Evolutionary conservation across 2,888 invertebrate genomes (phyloP).

Genomic region (Scaptodrosophila latifasciaeformis): DNA sequence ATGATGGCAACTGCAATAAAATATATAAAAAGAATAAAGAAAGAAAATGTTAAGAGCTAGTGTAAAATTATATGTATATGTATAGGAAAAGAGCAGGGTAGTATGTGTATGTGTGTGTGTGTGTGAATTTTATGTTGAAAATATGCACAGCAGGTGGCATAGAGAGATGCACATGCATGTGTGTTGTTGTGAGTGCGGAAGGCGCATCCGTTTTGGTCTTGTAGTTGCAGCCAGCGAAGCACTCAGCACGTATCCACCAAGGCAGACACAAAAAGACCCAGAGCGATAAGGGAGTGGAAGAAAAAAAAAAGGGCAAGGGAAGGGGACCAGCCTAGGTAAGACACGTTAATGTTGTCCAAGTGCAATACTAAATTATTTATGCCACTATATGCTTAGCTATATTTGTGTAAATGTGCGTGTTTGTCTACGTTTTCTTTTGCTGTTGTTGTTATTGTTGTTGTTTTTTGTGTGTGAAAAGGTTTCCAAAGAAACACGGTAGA

Average conservation of each 20-base stretch:
- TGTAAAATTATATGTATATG: slow-evolving; percentile 58
- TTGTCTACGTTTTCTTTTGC: too few species aligned
- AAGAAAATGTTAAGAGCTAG: slow-evolving; percentile 32
- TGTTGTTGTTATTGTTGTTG: slow-evolving; percentile 1
- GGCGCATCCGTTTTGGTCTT: slow-evolving; percentile 51
- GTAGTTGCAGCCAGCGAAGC: slow-evolving; percentile 28
- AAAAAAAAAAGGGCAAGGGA: background rate
- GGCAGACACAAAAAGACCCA: background rate
- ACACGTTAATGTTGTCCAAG: slow-evolving; percentile 63
- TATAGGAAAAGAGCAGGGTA: too few species aligned
- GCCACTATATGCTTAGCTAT: slow-evolving; percentile 16
- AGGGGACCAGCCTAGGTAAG: background rate
- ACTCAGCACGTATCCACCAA: slow-evolving; percentile 11
- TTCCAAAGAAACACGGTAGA: slow-evolving; percentile 47
- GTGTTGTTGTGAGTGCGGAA: slow-evolving; percentile 14
- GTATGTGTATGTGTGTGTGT: too few species aligned
- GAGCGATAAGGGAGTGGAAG: background rate
- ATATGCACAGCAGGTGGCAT: slow-evolving; percentile 21
- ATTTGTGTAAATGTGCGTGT: slow-evolving; percentile 12
- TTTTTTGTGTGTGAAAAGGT: slow-evolving; percentile 54
- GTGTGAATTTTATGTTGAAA: slow-evolving; percentile 25
- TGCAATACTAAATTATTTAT: slow-evolving; percentile 63
- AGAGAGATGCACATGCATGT: slow-evolving; percentile 3
- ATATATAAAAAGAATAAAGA: slow-evolving; percentile 25
- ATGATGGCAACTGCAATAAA: slow-evolving; percentile 43